phyloP scores from a whole-genome alignment of 2,888 invertebrate genomes.

The Drosophila formosana region DNA sequence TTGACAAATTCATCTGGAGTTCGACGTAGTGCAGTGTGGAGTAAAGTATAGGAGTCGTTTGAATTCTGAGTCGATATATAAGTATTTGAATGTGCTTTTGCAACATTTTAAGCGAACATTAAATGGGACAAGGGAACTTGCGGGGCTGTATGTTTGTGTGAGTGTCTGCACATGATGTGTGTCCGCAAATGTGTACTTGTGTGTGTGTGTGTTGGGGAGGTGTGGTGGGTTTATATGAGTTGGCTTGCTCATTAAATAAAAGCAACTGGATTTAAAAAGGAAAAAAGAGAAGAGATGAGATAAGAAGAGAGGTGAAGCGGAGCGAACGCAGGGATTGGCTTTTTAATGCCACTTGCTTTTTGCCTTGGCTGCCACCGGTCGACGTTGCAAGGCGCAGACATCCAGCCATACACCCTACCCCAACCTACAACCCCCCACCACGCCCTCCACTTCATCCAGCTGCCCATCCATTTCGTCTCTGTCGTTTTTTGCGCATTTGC shows the following conservation, averaged over 20 bases:
- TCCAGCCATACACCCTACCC: constrained; percentile 33
- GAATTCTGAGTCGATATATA: constrained; percentile 65
- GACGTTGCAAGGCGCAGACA: constrained; percentile 38
- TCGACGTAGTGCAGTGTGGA: constrained; percentile 7
- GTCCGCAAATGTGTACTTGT: constrained; percentile 6
- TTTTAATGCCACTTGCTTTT: constrained; percentile 69
- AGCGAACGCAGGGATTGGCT: constrained; percentile 66
- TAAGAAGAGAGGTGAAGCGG: constrained; percentile 12
- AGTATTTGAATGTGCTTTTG: constrained; percentile 35
- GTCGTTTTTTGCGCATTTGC: constrained; percentile 68
- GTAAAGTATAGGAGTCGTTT: constrained; percentile 23
- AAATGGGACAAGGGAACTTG: constrained; percentile 2
- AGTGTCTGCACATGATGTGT: constrained; percentile 35
- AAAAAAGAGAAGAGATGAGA: constrained; percentile 25
- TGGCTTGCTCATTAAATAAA: constrained; percentile 64
- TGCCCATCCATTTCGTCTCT: constrained; percentile 27
- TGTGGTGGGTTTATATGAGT: constrained; percentile 25
- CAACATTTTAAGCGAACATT: constrained; percentile 43
- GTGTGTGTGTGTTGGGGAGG: constrained; percentile 5
- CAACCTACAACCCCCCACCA: background rate
- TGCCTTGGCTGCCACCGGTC: constrained; percentile 34
- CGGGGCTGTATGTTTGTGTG: constrained; percentile 6
- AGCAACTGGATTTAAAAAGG: constrained; percentile 54
- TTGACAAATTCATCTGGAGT: background rate
- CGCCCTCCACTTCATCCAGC: constrained; percentile 2